Evolutionary conservation across 2,888 invertebrate genomes (phyloP).

Genomic region (Nymphalis c-album): DNA sequence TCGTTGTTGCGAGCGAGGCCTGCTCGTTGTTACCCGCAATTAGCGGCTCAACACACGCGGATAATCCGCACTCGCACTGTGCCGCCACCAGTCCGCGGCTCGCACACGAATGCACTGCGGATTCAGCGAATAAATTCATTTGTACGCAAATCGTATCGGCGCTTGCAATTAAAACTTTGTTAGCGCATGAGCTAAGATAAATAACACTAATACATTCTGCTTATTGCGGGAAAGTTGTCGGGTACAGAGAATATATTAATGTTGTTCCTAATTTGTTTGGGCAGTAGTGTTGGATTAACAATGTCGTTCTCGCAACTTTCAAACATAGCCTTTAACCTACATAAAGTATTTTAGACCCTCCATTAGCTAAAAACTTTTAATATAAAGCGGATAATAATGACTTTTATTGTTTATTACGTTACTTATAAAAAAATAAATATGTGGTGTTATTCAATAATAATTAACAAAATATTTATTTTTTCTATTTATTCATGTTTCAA

Average conservation of each 20-base stretch:
- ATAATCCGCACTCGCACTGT: slow-evolving; percentile 63
- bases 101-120: slow-evolving; percentile 73
- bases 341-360: slow-evolving; percentile 34
- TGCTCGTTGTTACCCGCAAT: slow-evolving; percentile 72
- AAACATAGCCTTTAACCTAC: slow-evolving; percentile 63
- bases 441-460: too few species aligned
- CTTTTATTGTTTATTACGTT: neutral
- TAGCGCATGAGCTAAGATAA: slow-evolving; percentile 79
- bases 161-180: slow-evolving; percentile 82
- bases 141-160: slow-evolving; percentile 82
- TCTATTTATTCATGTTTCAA: too few species aligned
- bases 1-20: slow-evolving; percentile 47
- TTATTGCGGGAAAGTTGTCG: slow-evolving; percentile 78
- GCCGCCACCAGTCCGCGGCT: slow-evolving; percentile 43
- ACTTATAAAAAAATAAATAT: too few species aligned
- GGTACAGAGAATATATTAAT: slow-evolving; percentile 79
- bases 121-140: slow-evolving; percentile 81
- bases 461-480: too few species aligned
- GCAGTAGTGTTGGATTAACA: slow-evolving; percentile 63
- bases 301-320: slow-evolving; percentile 67
- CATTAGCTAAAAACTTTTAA: slow-evolving; percentile 10
- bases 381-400: neutral
- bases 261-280: slow-evolving; percentile 80
- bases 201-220: slow-evolving; percentile 81
- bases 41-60: slow-evolving; percentile 75